Base-by-base conservation (phyloP, 2,888 invertebrate genomes). In the Ormyrus nitidulus region DNA sequence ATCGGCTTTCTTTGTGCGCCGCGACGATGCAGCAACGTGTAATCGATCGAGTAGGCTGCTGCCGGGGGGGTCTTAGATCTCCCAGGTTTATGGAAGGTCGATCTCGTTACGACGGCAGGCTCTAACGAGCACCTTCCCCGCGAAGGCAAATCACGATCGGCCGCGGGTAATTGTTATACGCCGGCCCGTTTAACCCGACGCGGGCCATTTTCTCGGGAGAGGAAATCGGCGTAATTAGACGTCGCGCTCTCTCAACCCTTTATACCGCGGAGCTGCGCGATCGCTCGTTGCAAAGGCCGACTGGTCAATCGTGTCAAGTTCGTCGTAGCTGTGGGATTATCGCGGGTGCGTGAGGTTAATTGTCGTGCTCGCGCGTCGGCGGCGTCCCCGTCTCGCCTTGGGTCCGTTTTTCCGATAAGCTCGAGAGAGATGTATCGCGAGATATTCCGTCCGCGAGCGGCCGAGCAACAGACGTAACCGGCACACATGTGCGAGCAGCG, bases 401-500 rank as follows among this genome's bases (percentile, higher is more conserved):
- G 13, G 51, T 79, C 51, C 69, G 46, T 73, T 74, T 64, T 54
- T 51, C 34, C 7, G 48, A 34, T 34, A 34, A 34, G 34, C 34
- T 34, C 3, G 34, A 4, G 34, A 34, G 34, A 34, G 34, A 34
- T 34, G 34, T 34, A 34, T 34, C 34, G 34, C 34, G 34, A 34
- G 34, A 34, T 34, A 34, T 34, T 34, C 34, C 34, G 34, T 34
- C 34, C 34, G 34, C 34, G 34, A 34, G 34, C 34, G 34, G 34
- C 34, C 34, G 34, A 34, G 34, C 34, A 2, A 4, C 13, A n/a
- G 46, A 56, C 13, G 6, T n/a, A 58, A 7, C 13, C 66, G 88
- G 83, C 88, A 88, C 84, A 88, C 85, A 87, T 88, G 86, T 82
- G 85, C 88, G 84, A 83, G 68, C 74, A 86, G 85, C 87, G 87